phyloP scores from a whole-genome alignment of 2,888 invertebrate genomes.

The Yponomeuta plumbellus region DNA sequence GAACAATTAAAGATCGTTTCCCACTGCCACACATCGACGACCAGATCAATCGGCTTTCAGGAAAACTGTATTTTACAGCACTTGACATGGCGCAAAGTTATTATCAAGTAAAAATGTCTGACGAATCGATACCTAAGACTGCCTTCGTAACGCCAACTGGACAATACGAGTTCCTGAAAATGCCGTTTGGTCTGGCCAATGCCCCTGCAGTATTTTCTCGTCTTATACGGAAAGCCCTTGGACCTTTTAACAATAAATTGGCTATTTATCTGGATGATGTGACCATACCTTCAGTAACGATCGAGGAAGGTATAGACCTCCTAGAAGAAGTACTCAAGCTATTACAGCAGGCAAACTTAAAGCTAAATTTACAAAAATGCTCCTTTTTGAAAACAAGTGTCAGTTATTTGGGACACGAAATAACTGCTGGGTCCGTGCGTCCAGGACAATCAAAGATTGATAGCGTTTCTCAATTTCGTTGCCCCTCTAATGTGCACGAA shows the following conservation, averaged over 20 bases:
- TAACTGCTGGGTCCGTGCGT: slow-evolving; percentile 15
- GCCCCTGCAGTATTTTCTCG: slow-evolving; percentile 21
- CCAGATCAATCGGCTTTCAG: slow-evolving; percentile 9
- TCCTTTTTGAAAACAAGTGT: slow-evolving; percentile 1
- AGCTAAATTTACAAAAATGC: slow-evolving; percentile 18
- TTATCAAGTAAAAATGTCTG: slow-evolving; percentile 15
- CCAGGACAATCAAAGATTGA: slow-evolving; percentile 16
- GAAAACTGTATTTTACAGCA: slow-evolving; percentile 18
- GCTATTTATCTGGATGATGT: slow-evolving; percentile 20
- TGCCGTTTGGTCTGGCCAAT: slow-evolving; percentile 22
- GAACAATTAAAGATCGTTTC: slow-evolving; percentile 17
- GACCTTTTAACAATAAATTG: background rate
- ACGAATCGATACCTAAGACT: slow-evolving; percentile 17
- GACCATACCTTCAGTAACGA: slow-evolving; percentile 15
- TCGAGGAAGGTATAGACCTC: background rate
- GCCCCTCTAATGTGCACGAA: slow-evolving; percentile 18
- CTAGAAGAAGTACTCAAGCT: slow-evolving; percentile 11
- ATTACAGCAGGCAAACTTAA: slow-evolving; percentile 14
- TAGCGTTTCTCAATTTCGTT: slow-evolving; percentile 17
- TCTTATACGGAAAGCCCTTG: background rate
- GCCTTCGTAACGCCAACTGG: slow-evolving; percentile 20
- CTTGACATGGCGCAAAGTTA: slow-evolving; percentile 20
- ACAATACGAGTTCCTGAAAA: slow-evolving; percentile 19
- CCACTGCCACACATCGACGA: slow-evolving; percentile 19
- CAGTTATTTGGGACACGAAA: background rate